Evolutionary conservation across 2,797 vertebrate species (phyloP), one percentile per base, ranked within the genome.

Genomic region (Lutjanus argentimaculatus): DNA sequence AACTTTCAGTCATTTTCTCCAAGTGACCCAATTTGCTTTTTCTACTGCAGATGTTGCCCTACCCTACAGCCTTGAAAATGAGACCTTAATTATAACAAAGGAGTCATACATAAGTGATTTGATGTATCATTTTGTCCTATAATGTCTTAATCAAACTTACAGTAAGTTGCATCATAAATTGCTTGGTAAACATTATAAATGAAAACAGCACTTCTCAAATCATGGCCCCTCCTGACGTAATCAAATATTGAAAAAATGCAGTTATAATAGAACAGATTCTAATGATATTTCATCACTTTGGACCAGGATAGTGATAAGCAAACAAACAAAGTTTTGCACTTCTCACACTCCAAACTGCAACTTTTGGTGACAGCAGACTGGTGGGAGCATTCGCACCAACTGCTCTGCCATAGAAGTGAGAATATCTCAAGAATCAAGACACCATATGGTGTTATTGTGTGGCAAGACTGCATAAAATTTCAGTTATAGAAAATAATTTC

Each of bases 1-100:
- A 92, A 65, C 69, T 48, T 80, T 87, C 53, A 89, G 89, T 81
- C 73, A 84, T 91, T 87, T 85, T 87, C 88, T 85, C 76, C 55
- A 69, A 85, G 73, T 89, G 79, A 92, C 79, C 82, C 87, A 74
- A 58, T 89, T 86, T 83, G 61, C 57, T 87, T 80, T 48, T 83
- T 66, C 59, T 58, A 13, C 76, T 72, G 53, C 79, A 92, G 79
- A 91, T 92, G 85, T 87, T 89, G 58, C 58, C 43, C 57, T 66
- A 36, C 67, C 52, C 36, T 30, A 13, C 62, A 77, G 72, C 80
- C 72, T 74, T 80, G 63, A 76, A 72, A 85, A 82, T 3, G 1
- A 77, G 10, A 46, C 67, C 10, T 46, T 64, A 12, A 58, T 74
- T 70, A 61, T 57, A 57, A 69, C 40, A 57, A 78, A 51, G 25